phyloP scores from a whole-genome alignment of 2,113 vertebrate genomes.

The Willisornis vidua region DNA sequence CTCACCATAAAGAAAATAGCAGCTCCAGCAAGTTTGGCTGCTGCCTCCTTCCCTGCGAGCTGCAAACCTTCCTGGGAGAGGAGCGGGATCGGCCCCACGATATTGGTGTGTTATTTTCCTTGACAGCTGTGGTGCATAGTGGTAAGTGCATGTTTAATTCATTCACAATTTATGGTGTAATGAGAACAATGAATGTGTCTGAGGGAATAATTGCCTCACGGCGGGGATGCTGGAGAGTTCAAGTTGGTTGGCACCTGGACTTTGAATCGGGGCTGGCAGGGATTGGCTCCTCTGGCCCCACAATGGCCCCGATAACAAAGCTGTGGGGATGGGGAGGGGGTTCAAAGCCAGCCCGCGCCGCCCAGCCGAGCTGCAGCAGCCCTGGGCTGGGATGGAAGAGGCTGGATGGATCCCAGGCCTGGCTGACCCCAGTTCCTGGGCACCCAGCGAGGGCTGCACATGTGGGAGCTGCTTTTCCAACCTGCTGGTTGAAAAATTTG shows the following conservation, averaged over 20 bases:
- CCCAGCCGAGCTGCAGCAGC: background rate
- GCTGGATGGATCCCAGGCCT: background rate
- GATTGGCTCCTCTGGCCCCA: background rate
- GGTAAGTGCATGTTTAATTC: slow-evolving; percentile 55
- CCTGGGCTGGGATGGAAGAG: background rate
- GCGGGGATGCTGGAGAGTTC: slow-evolving; percentile 44
- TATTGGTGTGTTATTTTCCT: slow-evolving; percentile 50
- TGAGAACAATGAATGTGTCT: slow-evolving; percentile 45
- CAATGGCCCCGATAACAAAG: slow-evolving; percentile 24
- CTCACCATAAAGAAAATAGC: background rate
- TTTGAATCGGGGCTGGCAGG: slow-evolving; percentile 37
- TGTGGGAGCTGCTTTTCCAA: background rate
- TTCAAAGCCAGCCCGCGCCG: slow-evolving; percentile 30
- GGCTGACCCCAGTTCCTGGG: background rate
- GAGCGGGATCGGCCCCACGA: background rate
- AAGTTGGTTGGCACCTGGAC: slow-evolving; percentile 54
- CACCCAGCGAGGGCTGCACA: background rate
- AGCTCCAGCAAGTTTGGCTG: background rate
- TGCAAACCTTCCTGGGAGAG: slow-evolving; percentile 9
- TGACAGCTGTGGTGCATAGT: slow-evolving; percentile 51
- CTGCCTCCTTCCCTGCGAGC: background rate
- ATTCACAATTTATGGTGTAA: slow-evolving; percentile 46
- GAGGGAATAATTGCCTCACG: slow-evolving; percentile 54
- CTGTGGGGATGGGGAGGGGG: background rate
- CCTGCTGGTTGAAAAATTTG: background rate